These are phyloP conservation scores for Chrosomus eos DNA, from an alignment of 2,797 vertebrate species.

Conservation along the genomic window DNA sequence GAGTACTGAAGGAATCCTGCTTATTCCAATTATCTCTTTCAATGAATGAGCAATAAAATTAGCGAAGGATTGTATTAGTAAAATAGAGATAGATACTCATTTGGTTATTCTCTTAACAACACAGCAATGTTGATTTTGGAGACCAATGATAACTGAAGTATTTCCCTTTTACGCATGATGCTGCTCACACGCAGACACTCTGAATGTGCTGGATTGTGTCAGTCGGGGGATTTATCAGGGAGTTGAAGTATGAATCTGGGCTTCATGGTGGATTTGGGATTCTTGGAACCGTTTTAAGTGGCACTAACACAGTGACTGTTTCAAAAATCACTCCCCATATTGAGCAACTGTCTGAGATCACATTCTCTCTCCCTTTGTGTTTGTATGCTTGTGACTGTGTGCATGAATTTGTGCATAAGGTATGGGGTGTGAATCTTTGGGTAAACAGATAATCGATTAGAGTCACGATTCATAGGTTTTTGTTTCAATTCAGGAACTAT, in stretches of 20 bases:
- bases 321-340: conserved; percentile 29
- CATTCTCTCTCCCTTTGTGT: neutral
- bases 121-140: neutral
- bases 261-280: conserved; percentile 45
- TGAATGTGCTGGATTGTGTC: conserved; percentile 40
- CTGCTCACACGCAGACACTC: conserved; percentile 3
- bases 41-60: conserved; percentile 6
- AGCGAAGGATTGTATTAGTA: neutral
- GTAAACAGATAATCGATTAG: neutral
- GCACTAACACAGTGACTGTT: conserved; percentile 32
- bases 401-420: neutral
- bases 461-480: neutral
- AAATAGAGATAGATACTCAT: neutral
- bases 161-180: conserved; percentile 4
- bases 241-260: conserved; percentile 43
- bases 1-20: conserved; percentile 5
- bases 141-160: conserved; percentile 16
- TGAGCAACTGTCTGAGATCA: conserved; percentile 38
- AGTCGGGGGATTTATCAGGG: conserved; percentile 16
- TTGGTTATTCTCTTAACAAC: conserved; percentile 4
- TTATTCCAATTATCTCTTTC: neutral
- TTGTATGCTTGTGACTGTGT: neutral
- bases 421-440: neutral
- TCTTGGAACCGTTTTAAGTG: conserved; percentile 35
- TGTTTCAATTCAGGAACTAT: neutral